Evolutionary conservation across 2,113 vertebrate species (phyloP), one percentile per base, ranked within the genome.

Genomic region (Recurvirostra avosetta): DNA sequence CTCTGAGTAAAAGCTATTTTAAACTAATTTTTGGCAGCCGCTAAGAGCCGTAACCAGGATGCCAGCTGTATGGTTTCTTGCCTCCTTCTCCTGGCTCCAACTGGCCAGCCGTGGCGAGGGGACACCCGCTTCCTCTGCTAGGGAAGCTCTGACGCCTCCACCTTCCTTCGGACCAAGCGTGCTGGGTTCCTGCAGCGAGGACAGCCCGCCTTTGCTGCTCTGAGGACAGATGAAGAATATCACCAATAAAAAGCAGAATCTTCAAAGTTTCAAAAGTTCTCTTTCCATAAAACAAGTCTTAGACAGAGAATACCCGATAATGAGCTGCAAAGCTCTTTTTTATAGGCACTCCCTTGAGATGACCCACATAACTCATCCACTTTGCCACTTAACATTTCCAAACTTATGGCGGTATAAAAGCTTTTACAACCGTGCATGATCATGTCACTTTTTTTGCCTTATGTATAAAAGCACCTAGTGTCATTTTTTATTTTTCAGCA

Each of bases 1-100:
- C 45, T 79, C 71, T 8, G 50, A 86, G 71, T 53, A 93, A 90
- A 49, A 94, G 50, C 77, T 94, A 94, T 95, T 97, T 96, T 86
- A 93, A 96, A 76, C 67, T 26, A 9, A 16, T 70, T 86, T 86
- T 32, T 97, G 94, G 94, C 85, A 92, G 70, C 49, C 15, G 2
- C 32, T 45, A 58, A 23, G 38, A 92, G 81, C 62, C 0, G 0
- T 70, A 92, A 91, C 53, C 58, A 82, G 62, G n/a, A 66, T 95
- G 78, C 66, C 94, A 96, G 66, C 49, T 90, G 53, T 25, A 85
- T 30, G 66, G 38, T 13, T 97, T 86, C 78, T 86, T 43, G 71
- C 3, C 10, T 79, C 59, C n/a, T 87, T 53, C 75, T 90, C 70
- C 78, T 8, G 17, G 38, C 40, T 84, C n/a, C 38, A 53, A 23